Conservation (phyloP, 2,113 vertebrate genomes). For the Egretta garzetta region DNA sequence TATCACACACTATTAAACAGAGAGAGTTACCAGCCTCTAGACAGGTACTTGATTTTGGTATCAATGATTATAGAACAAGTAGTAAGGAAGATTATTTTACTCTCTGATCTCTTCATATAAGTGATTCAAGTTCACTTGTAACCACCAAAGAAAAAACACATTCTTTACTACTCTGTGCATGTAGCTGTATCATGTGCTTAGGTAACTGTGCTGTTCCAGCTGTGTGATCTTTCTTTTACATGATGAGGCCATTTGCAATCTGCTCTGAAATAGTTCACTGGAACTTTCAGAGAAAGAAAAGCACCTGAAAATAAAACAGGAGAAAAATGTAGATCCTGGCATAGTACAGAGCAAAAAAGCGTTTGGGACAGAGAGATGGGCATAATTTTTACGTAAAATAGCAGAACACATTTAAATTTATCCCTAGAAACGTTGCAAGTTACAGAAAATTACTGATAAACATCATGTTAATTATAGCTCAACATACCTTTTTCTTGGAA, state of each 20-base stretch:
- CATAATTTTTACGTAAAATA: background rate
- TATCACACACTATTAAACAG: background rate
- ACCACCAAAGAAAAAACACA: background rate
- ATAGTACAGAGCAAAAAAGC: background rate
- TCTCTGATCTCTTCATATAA: background rate
- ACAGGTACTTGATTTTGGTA: background rate
- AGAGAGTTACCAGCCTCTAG: background rate
- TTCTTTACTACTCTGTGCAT: background rate
- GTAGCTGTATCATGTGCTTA: background rate
- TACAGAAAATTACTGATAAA: background rate
- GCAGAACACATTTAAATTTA: background rate
- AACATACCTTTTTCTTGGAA: conserved; percentile 91
- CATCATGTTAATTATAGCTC: background rate
- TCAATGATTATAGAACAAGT: background rate
- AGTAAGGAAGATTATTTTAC: background rate
- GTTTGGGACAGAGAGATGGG: background rate
- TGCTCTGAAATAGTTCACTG: background rate
- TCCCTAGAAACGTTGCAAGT: background rate
- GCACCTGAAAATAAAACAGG: background rate
- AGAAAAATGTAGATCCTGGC: background rate
- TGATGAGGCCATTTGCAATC: background rate
- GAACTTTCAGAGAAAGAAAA: background rate
- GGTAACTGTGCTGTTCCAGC: background rate
- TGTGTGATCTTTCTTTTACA: background rate
- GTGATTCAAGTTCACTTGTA: background rate